phyloP scores from a whole-genome alignment of 2,888 invertebrate species.

The Xestia rhomboidea region DNA sequence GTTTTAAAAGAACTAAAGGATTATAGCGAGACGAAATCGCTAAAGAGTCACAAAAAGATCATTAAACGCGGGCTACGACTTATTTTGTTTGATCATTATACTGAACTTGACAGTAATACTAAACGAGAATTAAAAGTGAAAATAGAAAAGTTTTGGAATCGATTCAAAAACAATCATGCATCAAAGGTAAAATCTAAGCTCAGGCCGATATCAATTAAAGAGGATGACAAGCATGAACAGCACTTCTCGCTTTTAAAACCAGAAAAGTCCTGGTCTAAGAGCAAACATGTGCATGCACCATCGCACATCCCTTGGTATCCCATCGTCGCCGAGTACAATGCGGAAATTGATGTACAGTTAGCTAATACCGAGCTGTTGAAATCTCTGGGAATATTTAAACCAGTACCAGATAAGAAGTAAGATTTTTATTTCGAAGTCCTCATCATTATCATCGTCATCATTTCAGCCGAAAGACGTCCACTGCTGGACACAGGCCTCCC shows the following conservation, averaged over 20 bases:
- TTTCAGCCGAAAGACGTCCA: too few relatives aligned
- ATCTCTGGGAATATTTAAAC: neutral
- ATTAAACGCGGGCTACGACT: constrained; percentile 68
- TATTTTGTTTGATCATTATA: constrained; percentile 75
- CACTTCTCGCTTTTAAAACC: neutral
- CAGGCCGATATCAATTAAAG: neutral
- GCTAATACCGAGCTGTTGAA: constrained; percentile 15
- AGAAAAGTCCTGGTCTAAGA: neutral
- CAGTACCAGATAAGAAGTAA: constrained; percentile 9
- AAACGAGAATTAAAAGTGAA: constrained; percentile 65
- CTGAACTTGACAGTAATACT: constrained; percentile 65
- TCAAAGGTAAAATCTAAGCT: neutral
- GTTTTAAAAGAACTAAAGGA: constrained; percentile 69
- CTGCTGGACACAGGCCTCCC: too few relatives aligned
- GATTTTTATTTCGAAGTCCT: too few relatives aligned
- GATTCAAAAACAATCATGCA: neutral
- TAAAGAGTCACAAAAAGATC: constrained; percentile 60
- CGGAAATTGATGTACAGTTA: constrained; percentile 23
- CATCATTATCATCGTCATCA: too few relatives aligned
- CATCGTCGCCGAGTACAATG: neutral
- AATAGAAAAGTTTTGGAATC: constrained; percentile 43
- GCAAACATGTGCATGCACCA: neutral
- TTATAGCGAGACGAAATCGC: constrained; percentile 63
- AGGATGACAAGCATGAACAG: neutral
- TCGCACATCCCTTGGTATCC: too few relatives aligned